Percentiles rank a stretch among this genome's conserved stretches.
phyloP scores from a whole-genome alignment of 2,113 vertebrate genomes.

The Pachypanchax playfairii region DNA sequence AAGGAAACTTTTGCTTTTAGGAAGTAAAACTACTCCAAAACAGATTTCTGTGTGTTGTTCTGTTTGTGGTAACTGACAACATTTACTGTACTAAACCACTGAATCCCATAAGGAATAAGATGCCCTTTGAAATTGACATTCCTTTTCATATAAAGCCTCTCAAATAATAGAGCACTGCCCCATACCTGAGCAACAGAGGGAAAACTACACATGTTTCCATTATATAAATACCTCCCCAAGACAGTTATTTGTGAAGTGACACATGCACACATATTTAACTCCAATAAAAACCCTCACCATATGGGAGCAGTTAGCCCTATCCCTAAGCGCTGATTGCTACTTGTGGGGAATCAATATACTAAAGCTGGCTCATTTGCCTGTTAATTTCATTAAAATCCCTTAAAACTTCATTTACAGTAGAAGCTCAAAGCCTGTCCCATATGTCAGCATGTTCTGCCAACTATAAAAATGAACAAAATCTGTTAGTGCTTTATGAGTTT shows the following conservation, averaged over 20 bases:
- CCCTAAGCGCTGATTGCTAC: conserved; percentile 49
- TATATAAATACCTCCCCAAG: conserved; percentile 38
- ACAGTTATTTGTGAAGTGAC: conserved; percentile 55
- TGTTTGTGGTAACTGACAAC: conserved; percentile 32
- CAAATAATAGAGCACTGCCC: conserved; percentile 45
- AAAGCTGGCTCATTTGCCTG: conserved; percentile 18
- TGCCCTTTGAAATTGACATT: conserved; percentile 16
- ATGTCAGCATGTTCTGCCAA: conserved; percentile 25
- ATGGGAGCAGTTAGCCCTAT: conserved; percentile 54
- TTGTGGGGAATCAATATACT: conserved; percentile 38
- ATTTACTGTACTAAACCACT: conserved; percentile 25
- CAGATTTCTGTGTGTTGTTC: conserved; percentile 29
- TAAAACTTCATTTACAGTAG: neutral
- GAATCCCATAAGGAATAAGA: conserved; percentile 38
- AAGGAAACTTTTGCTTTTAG: neutral
- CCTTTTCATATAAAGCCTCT: conserved; percentile 51
- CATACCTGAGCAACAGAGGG: conserved; percentile 55
- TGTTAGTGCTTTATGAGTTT: conserved; percentile 14
- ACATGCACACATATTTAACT: conserved; percentile 22
- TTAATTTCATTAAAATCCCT: neutral
- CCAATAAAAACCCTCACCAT: conserved; percentile 52
- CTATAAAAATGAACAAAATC: conserved; percentile 38
- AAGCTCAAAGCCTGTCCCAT: conserved; percentile 21
- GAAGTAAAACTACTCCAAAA: conserved; percentile 19
- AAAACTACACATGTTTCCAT: conserved; percentile 56